A percentile compares a stretch with the other conserved stretches of the same genome.
These are phyloP conservation scores for Pimephales promelas DNA, from an alignment of 2,113 vertebrate species.

Conservation along the genomic window DNA sequence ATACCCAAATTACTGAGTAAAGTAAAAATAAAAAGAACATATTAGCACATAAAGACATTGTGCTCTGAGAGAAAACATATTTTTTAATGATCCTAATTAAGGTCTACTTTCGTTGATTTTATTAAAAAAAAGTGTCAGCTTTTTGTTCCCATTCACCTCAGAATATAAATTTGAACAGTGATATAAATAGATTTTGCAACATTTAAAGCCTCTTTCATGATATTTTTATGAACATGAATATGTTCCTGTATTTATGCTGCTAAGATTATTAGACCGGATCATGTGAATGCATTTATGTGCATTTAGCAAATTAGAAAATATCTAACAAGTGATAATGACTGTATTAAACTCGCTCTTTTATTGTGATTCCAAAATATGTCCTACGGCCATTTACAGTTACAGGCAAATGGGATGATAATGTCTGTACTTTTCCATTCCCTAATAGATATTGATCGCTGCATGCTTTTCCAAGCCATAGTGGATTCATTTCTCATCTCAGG, in stretches of 20 bases:
- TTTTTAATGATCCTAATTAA: slow-evolving; percentile 14
- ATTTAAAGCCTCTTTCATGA: neutral
- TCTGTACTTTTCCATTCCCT: slow-evolving; percentile 19
- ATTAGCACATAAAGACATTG: neutral
- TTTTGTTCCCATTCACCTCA: neutral
- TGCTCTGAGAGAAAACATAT: neutral
- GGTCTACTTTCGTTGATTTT: neutral
- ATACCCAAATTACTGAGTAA: neutral
- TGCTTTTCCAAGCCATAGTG: slow-evolving; percentile 27
- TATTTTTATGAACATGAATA: neutral
- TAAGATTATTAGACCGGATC: neutral
- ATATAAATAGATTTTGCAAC: neutral
- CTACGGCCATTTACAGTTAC: slow-evolving; percentile 22
- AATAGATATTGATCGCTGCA: slow-evolving; percentile 41
- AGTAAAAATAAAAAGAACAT: neutral
- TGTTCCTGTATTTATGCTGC: neutral
- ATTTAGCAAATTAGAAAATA: slow-evolving; percentile 23
- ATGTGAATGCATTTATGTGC: slow-evolving; percentile 3
- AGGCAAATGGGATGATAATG: slow-evolving; percentile 35
- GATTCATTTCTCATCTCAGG: slow-evolving; percentile 35
- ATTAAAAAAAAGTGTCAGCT: neutral
- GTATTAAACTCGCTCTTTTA: neutral
- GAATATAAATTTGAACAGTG: neutral
- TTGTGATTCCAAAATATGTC: neutral
- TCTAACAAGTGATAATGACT: slow-evolving; percentile 10